Conservation (phyloP, 1,140 invertebrate species). For the Panulirus ornatus region DNA sequence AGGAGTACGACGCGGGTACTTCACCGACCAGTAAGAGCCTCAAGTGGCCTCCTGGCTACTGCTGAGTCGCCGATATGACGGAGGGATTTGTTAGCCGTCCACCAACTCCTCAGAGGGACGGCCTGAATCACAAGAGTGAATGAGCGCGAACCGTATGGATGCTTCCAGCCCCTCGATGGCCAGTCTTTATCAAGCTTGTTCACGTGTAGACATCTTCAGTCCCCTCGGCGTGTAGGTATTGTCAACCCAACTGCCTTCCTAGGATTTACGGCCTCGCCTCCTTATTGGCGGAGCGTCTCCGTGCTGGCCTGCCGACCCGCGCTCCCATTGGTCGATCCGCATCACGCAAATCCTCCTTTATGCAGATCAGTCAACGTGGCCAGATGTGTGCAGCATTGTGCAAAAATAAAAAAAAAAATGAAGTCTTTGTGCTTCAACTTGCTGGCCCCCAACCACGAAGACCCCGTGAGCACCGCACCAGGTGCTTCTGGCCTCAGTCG, state of each 20-base stretch:
- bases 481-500: no score
- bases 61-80: no score
- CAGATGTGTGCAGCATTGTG: constrained; percentile 4
- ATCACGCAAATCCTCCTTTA: background rate
- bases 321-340: background rate
- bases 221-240: background rate
- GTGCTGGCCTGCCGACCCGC: background rate
- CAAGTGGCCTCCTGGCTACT: no score
- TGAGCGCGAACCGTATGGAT: background rate
- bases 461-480: no score
- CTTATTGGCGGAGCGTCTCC: background rate
- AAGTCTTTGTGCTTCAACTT: background rate
- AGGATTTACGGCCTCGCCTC: constrained; percentile 5
- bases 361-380: constrained; percentile 2
- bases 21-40: no score
- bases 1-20: no score
- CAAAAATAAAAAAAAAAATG: no score
- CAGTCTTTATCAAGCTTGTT: constrained; percentile 4
- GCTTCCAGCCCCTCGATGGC: background rate
- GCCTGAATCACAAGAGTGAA: background rate
- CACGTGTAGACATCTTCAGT: constrained; percentile 3
- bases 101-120: no score
- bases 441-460: background rate
- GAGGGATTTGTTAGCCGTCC: no score
- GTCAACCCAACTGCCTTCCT: constrained; percentile 7